phyloP scores from a whole-genome alignment of 2,797 vertebrate genomes.

The Characodon lateralis region DNA sequence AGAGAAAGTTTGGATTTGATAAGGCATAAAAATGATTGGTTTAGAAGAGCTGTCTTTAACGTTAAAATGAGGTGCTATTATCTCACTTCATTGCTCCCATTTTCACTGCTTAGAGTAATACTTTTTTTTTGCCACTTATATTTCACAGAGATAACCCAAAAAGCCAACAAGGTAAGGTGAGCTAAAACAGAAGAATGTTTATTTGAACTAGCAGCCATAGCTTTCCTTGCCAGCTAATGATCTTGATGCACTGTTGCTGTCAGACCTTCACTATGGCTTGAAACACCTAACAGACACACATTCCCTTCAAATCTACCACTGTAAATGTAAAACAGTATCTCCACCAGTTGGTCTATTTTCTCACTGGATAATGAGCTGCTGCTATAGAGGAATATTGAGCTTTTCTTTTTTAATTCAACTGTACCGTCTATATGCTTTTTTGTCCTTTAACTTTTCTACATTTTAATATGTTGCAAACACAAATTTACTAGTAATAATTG shows the following conservation, averaged over 20 bases:
- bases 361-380: not conserved
- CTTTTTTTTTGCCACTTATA: not conserved
- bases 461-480: not conserved
- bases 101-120: not conserved
- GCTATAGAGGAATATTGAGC: not conserved
- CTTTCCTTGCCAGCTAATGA: slow-evolving; percentile 1
- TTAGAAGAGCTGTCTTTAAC: slow-evolving; percentile 13
- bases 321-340: not conserved
- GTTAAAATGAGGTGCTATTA: slow-evolving; percentile 7
- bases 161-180: slow-evolving; percentile 14
- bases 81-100: not conserved
- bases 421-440: not conserved
- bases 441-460: not conserved
- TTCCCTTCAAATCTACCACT: not conserved
- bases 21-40: not conserved
- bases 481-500: not conserved
- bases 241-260: not conserved
- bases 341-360: not conserved
- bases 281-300: not conserved
- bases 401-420: not conserved
- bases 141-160: slow-evolving; percentile 6
- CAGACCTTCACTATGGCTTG: not conserved
- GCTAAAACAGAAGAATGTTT: not conserved
- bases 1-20: not conserved
- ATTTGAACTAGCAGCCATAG: slow-evolving; percentile 6